Evolutionary conservation across 2,113 vertebrate species (phyloP), one percentile per base, ranked within the genome.

Genomic region (Mesembrinibis cayennensis): DNA sequence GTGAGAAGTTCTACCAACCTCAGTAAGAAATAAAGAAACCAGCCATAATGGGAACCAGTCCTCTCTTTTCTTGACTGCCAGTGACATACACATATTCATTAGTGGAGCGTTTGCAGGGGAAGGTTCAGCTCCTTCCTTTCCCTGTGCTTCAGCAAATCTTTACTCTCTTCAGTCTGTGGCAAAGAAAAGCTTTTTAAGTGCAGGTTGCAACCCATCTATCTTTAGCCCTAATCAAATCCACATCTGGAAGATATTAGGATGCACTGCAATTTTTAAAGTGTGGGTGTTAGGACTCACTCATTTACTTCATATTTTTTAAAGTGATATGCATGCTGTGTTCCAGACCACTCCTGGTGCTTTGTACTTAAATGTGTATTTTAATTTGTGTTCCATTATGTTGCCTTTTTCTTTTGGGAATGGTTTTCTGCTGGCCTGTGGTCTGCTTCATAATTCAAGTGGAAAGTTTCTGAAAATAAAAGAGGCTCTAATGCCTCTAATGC

Each of bases 331-430:
- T 80, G 45, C 47, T 66, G 7, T 82, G 61, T 45, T 95, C 42
- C 58, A 90, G 74, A 93, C 38, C 67, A 49, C 29, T 90, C 50
- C 58, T 1, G 0, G 52, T 83, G 50, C 36, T 91, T 83, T 65
- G 61, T 62, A 70, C 45, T 70, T 70, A 45, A 49, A 82, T n/a
- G 23, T 71, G 32, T 72, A 52, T 79, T 92, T 94, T 89, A 93
- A 92, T 89, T 94, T 95, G 36, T 78, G 34, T 72, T 91, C 49
- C 49, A 71, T 93, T 92, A 65, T 61, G 66, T 69, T 87, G 49
- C 36, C 4, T 72, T 93, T 94, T 92, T n/a, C 90, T 91, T 91
- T 88, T 72, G 85, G 90, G 80, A 95, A 93, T 61, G 38, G 44
- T 71, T 88, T 96, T 87, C 34, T 83, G 10, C 50, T 95, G 58